Conservation (phyloP, 2,113 vertebrate genomes). For the Actenoides hombroni region DNA sequence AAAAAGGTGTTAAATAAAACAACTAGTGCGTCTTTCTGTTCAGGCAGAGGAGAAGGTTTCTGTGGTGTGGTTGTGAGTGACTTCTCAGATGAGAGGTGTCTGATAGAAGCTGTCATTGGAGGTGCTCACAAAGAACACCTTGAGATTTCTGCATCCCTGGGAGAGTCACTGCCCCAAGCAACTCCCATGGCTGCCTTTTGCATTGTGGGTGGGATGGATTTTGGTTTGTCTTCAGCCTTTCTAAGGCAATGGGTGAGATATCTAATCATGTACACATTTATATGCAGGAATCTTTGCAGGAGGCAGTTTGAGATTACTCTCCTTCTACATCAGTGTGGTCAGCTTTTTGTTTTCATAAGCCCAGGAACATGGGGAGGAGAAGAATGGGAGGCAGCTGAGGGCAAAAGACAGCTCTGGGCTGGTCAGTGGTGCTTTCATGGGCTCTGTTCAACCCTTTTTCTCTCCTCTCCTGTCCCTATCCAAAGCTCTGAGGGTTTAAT, state of each 20-base stretch:
- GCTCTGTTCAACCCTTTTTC: background rate
- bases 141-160: background rate
- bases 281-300: background rate
- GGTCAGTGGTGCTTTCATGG: background rate
- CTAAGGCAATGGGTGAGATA: background rate
- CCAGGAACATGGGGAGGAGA: background rate
- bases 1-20: background rate
- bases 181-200: background rate
- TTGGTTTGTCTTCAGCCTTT: background rate
- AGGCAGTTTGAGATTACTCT: background rate
- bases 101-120: background rate
- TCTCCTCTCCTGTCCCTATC: background rate
- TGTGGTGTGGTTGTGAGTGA: background rate
- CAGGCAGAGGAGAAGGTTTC: background rate
- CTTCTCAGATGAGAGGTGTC: background rate
- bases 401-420: background rate
- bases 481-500: background rate
- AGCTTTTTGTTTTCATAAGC: background rate
- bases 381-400: background rate
- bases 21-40: background rate
- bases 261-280: background rate
- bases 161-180: background rate
- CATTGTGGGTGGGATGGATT: background rate
- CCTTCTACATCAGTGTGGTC: background rate
- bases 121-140: background rate